Evolutionary conservation across 2,797 vertebrate species (phyloP).

Genomic region (Petrocephalus schoutedeni): DNA sequence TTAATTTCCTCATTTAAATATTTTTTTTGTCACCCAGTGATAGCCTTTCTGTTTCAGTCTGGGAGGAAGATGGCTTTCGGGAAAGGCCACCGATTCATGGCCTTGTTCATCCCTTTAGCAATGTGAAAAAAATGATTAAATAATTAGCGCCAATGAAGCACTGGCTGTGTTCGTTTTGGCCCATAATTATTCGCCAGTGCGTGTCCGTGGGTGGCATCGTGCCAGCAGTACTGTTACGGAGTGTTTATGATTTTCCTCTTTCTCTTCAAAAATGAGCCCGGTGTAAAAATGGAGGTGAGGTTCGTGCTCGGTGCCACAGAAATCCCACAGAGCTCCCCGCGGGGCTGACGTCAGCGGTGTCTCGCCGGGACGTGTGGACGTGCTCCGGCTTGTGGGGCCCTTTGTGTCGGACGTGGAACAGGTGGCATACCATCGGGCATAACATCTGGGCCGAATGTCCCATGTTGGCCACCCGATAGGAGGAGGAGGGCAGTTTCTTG

Average conservation of each 20-base stretch:
- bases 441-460: background rate
- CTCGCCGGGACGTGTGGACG: slow-evolving; percentile 42
- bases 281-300: background rate
- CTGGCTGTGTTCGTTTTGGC: background rate
- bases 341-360: background rate
- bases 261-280: background rate
- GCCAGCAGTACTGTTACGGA: background rate
- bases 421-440: background rate
- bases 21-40: background rate
- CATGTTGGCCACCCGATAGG: too few relatives aligned
- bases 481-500: too few relatives aligned
- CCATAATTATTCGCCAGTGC: background rate
- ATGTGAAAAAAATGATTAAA: background rate
- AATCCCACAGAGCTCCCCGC: background rate
- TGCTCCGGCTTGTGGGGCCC: slow-evolving; percentile 28
- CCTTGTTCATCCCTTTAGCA: background rate
- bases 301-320: background rate
- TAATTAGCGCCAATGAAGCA: background rate
- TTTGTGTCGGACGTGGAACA: background rate
- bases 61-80: background rate
- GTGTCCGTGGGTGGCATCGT: background rate
- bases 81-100: background rate
- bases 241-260: background rate
- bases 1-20: background rate
- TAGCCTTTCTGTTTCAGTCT: background rate